Evolutionary conservation across 37 sponge, comb jelly and placozoan genomes (phyloP).

Genomic region (Eunapius fragilis): DNA sequence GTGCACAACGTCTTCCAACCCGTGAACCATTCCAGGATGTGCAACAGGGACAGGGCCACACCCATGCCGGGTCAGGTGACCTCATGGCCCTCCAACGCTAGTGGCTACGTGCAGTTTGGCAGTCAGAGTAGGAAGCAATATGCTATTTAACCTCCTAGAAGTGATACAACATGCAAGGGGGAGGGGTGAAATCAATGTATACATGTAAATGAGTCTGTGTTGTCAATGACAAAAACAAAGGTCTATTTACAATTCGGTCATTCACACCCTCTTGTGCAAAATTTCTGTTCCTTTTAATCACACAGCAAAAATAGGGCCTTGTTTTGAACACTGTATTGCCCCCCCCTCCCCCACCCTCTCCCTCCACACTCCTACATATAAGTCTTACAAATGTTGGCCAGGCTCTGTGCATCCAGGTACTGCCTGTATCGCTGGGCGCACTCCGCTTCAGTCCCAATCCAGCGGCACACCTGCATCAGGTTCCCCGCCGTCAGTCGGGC

Average conservation of each 20-base stretch:
- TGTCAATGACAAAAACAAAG: no score
- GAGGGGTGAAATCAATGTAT: no score
- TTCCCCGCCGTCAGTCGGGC: slow-evolving; percentile 58
- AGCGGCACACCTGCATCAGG: slow-evolving; percentile 63
- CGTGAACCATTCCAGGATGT: slow-evolving; percentile 8
- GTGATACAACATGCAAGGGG: no score
- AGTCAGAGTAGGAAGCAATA: slow-evolving; percentile 19
- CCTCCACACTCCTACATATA: neutral
- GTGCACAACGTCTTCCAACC: slow-evolving; percentile 63
- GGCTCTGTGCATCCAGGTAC: slow-evolving; percentile 41
- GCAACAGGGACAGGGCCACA: neutral
- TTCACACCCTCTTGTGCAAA: no score
- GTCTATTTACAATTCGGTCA: no score
- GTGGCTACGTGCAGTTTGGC: slow-evolving; percentile 73
- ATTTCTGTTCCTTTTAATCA: no score
- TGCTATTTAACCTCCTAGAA: neutral
- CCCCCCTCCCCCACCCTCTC: neutral
- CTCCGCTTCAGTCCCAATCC: slow-evolving; percentile 53
- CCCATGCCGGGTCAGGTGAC: neutral
- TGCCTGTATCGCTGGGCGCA: slow-evolving; percentile 64
- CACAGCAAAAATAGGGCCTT: no score
- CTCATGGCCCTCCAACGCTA: slow-evolving; percentile 60
- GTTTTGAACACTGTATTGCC: no score
- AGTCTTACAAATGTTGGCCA: slow-evolving; percentile 10
- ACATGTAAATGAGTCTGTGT: no score